Evolutionary conservation across 1,140 invertebrate species (phyloP), one percentile per base, ranked within the genome.

Genomic region (Temnothorax curvispinosus): DNA sequence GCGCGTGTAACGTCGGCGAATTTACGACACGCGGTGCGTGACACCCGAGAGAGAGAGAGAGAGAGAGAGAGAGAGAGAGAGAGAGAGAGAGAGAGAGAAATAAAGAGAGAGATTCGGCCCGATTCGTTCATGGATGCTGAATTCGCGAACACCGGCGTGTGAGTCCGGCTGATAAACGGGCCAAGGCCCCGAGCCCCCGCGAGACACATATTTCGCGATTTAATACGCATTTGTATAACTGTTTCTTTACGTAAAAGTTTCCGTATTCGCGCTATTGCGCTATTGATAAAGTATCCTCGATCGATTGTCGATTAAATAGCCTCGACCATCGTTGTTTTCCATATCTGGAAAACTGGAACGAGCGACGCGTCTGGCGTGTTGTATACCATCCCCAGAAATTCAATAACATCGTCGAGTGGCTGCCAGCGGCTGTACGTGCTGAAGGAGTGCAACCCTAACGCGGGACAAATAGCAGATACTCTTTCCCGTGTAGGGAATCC

Each of bases 391-490:
- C 5, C 3, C 18, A 27, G 32, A 60, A 84, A 84, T 84, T 84
- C 54, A 75, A 60, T 85, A 86, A 85, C 72, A 62, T 60, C 41
- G 27, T 88, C 50, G 27, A 86, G 56, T 74, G 38, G 18, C 38
- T 41, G 62, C 47, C 18, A 67, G 21, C 18, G 44, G 32, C 27
- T 32, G 80, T 75, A 84, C 80, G 69, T 84, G 80, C 69, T 75
- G 52, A 74, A 84, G 69, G 41, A 84, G 80, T 60, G 69, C 41
- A 84, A 84, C 41, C 69, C 54, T 84, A 84, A 84, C 80, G 54
- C 32, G 56, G 27, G 60, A 86, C 56, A 72, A 72, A 74, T 32
- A 74, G 21, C 44, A 84, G 58, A 84, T 72, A 47, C 85, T 72
- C 65, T 86, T 82, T 78, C 65, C 76, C 50, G 47, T 38, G 35